These are phyloP conservation scores for Montipora capricornis DNA, from an alignment of 64 coral and sea anemone genomes.

Conservation along the genomic window DNA sequence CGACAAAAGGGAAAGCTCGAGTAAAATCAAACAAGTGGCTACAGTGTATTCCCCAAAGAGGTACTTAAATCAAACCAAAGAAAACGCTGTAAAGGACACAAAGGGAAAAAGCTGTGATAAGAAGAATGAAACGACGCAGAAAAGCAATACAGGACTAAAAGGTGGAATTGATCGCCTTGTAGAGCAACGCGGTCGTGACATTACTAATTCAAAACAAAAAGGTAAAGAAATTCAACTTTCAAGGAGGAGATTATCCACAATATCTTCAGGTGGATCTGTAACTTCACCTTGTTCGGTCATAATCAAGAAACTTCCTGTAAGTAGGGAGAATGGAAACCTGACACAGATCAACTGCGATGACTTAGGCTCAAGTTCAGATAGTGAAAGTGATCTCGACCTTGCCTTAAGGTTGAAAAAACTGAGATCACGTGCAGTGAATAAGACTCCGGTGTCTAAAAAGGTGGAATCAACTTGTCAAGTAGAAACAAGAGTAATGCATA, in stretches of 20 bases:
- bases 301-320: background rate
- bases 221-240: background rate
- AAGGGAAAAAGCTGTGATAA: no score
- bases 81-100: no score
- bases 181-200: no score
- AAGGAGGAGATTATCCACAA: background rate
- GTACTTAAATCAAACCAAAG: no score
- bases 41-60: no score
- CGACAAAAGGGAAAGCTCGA: no score
- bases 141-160: no score
- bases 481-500: background rate
- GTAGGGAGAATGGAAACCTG: background rate
- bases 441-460: background rate
- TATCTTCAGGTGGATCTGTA: background rate
- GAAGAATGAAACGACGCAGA: no score
- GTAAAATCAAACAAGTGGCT: no score
- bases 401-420: background rate
- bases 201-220: background rate
- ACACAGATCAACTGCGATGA: background rate
- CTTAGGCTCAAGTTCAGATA: background rate
- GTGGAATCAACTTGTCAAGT: background rate
- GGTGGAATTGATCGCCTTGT: no score
- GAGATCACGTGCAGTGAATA: background rate
- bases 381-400: background rate
- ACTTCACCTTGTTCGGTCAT: background rate